Conservation (phyloP, 2,888 invertebrate species). For the Ellobium chinense region DNA sequence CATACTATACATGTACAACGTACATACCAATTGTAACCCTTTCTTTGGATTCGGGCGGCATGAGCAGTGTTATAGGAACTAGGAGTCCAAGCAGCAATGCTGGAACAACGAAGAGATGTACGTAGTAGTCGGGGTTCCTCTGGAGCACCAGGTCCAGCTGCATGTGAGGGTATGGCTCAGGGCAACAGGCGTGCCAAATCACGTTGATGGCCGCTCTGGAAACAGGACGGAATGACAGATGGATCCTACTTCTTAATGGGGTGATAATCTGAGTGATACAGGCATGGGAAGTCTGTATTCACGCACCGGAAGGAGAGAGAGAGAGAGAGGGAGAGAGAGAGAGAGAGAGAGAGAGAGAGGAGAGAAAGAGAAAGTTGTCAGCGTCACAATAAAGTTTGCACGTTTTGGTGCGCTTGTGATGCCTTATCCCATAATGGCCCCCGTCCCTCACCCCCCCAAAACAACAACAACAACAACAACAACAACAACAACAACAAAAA, state of each 20-base stretch:
- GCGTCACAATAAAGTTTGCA: not conserved
- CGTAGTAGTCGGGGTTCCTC: conserved; percentile 95
- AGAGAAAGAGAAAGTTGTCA: not conserved
- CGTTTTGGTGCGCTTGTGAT: too few relatives aligned
- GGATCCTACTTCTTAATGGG: too few relatives aligned
- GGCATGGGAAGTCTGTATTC: too few relatives aligned
- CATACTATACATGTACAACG: too few relatives aligned
- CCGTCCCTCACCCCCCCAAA: too few relatives aligned
- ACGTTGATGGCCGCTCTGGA: conserved; percentile 44
- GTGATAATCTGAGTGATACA: too few relatives aligned
- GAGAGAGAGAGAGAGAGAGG: conserved; percentile 25
- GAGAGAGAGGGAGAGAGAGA: conserved; percentile 27
- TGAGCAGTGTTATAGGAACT: conserved; percentile 95
- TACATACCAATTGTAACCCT: conserved; percentile 98
- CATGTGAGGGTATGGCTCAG: conserved; percentile 63
- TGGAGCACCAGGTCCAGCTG: conserved; percentile 90
- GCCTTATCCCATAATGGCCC: too few relatives aligned
- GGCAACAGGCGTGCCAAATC: conserved; percentile 62
- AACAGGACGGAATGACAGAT: not conserved
- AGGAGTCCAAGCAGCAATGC: conserved; percentile 94
- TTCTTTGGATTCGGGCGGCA: conserved; percentile 97
- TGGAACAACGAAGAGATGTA: conserved; percentile 81
- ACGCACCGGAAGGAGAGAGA: conserved; percentile 21
- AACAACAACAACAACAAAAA: too few relatives aligned
- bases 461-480: too few relatives aligned